Evolutionary conservation across 2,888 invertebrate genomes (phyloP), one percentile per base, ranked within the genome.

Genomic region (Cephus nigrinus): DNA sequence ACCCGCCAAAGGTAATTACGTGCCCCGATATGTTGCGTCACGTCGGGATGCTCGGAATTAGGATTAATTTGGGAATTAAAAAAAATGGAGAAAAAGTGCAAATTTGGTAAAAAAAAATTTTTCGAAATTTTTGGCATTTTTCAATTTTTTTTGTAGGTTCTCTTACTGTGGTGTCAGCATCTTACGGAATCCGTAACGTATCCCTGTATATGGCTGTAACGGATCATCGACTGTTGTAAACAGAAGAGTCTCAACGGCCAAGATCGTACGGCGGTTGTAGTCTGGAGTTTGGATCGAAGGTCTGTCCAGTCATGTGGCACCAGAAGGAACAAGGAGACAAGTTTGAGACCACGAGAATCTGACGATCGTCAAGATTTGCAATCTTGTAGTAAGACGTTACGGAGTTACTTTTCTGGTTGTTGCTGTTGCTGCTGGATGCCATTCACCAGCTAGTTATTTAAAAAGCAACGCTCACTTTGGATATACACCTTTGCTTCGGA

Each of bases 1-100:
- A 74, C 71, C 78, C 76, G 81, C 75, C 35, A 80, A 81, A 81
- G 76, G 75, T 81, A 80, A 78, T 78, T 80, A 74, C 75, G 79
- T 74, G 73, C 77, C 73, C 72, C 32, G 33, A 30, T 3, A 15
- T 30, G 72, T 33, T 31, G 23, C 72, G 72, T 33, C 33, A 55
- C 23, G 9, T 23, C 15, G 55, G 9, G 9, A 55, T 23, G 23
- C 1, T 55, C 55, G 55, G 23, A 55, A 15, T 4, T 40, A 0
- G 40, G 1, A 40, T 40, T 40, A 15, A 15, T 55, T 55, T 23
- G 2, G 23, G 9, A 4, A 55, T 55, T 9, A 1, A 0, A 15
- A 23, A 55, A 23, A 15, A 4, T 23, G 15, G 4, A 40, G 15
- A 40, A 55, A 15, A 55, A 9, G 23, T 23, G 1, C 9, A 23